Conservation (phyloP, 2,113 vertebrate genomes). For the Apteryx owenii region DNA sequence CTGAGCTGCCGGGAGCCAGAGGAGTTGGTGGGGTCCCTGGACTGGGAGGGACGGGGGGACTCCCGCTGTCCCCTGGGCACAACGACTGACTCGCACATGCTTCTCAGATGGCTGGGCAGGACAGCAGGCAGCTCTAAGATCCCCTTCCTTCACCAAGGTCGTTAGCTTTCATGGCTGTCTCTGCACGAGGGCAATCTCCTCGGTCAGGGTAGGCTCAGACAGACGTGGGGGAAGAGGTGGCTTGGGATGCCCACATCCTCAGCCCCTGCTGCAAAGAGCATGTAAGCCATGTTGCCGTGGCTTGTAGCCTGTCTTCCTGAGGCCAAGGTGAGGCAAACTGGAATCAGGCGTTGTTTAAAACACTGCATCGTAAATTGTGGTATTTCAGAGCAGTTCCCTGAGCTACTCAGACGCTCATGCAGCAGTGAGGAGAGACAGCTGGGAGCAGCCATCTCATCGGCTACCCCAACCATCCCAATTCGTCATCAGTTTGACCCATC, state of each 20-base stretch:
- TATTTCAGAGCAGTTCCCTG: neutral
- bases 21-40: too few species aligned
- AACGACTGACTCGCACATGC: rapidly evolving
- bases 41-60: rapidly evolving
- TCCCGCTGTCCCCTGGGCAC: neutral
- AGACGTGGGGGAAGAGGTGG: neutral
- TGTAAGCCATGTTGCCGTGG: neutral
- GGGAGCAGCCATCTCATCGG: neutral
- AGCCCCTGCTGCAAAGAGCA: neutral
- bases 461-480: too few species aligned
- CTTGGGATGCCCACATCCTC: neutral
- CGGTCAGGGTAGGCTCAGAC: too few species aligned
- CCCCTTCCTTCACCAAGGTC: neutral
- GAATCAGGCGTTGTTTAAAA: neutral
- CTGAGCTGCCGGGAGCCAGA: neutral
- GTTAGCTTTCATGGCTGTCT: neutral
- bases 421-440: neutral
- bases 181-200: neutral
- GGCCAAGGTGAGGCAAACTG: neutral
- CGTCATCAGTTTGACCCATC: rapidly evolving
- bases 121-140: neutral
- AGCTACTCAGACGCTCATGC: neutral
- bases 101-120: neutral
- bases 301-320: neutral
- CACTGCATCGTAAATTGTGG: rapidly evolving